Base-by-base conservation (phyloP, 2,797 vertebrate species). In the Leuciscus waleckii region DNA sequence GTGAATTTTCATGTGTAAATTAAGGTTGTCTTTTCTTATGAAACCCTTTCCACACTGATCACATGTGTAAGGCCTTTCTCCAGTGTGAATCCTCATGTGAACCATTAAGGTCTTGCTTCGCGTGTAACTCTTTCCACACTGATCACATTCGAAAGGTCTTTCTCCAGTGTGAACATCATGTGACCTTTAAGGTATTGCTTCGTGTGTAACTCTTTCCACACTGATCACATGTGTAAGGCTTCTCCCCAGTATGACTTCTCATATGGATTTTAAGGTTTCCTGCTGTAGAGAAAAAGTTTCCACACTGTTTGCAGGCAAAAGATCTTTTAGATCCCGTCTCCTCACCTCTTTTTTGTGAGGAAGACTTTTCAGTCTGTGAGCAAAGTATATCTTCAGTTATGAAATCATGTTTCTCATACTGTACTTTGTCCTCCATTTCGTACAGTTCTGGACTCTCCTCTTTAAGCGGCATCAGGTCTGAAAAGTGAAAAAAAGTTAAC, bases 211-310 rank as follows among this genome's bases (percentile, higher is more conserved):
- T 54, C 73, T 75, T 75, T 54, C 49, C 73, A 32, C 73, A 75
- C 17, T 54, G 73, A 35, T 54, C 46, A 35, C 73, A 75, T 0
- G 46, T 75, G 73, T 14, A 75, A 7, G 73, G 73, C 21, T 54
- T 54, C 29, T 75, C 73, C 35, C 73, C 46, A 13, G 32, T 75
- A 5, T 75, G 46, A 54, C 35, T 21, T 75, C 73, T 32, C 29
- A 51, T 74, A 46, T 75, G 73, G 73, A 54, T 51, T 75, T 54
- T 54, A 54, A 75, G 73, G 73, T 51, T 75, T 54, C 73, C 46
- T 54, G 73, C 9, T 54, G 46, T 54, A 23, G 10, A 19, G 29
- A 54, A 75, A 54, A 74, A 1, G 0, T 49, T 74, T 32, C 71
- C 73, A 54, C 73, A 75, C 29, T 75, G 29, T 13, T 35, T 5